These are phyloP conservation scores for Drosophila orena DNA, from an alignment of 1,140 invertebrate genomes.

Conservation along the genomic window DNA sequence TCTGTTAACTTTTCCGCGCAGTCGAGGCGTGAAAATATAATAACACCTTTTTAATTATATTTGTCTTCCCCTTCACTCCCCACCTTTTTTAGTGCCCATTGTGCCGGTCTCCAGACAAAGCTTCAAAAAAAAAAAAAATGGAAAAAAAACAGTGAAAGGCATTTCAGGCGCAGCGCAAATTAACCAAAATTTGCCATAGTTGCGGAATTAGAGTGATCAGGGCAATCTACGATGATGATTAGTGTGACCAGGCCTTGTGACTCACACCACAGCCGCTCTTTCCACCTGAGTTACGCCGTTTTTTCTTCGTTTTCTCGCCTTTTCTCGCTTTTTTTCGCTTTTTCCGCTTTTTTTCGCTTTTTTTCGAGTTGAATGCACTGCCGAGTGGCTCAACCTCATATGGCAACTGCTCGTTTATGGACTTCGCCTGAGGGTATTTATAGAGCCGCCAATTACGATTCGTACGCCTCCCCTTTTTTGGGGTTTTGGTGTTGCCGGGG, in stretches of 20 bases:
- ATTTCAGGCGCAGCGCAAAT: slow-evolving; percentile 35
- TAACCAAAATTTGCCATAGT: slow-evolving; percentile 63
- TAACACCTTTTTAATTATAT: slow-evolving; percentile 80
- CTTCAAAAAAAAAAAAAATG: slow-evolving; percentile 4
- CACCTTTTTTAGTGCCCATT: background rate
- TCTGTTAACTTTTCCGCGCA: slow-evolving; percentile 62
- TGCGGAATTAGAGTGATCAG: slow-evolving; percentile 75
- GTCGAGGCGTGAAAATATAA: slow-evolving; percentile 81
- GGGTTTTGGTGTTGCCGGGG: background rate
- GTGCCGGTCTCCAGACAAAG: background rate
- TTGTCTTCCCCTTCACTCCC: slow-evolving; percentile 19
- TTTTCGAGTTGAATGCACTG: slow-evolving; percentile 50
- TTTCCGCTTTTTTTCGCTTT: background rate
- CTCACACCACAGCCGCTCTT: background rate
- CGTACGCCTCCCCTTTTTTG: background rate
- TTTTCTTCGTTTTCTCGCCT: background rate
- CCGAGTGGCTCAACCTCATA: slow-evolving; percentile 18
- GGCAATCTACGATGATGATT: slow-evolving; percentile 26
- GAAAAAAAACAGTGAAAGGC: slow-evolving; percentile 67
- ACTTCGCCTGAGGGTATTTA: slow-evolving; percentile 11
- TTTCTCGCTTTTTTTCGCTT: background rate
- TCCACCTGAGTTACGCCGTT: background rate
- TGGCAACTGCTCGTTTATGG: slow-evolving; percentile 15
- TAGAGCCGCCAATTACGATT: slow-evolving; percentile 8
- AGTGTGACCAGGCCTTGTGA: slow-evolving; percentile 31